Evolutionary conservation across 2,888 invertebrate species (phyloP), one percentile per base, ranked within the genome.

Genomic region (Diarsia brunnea): DNA sequence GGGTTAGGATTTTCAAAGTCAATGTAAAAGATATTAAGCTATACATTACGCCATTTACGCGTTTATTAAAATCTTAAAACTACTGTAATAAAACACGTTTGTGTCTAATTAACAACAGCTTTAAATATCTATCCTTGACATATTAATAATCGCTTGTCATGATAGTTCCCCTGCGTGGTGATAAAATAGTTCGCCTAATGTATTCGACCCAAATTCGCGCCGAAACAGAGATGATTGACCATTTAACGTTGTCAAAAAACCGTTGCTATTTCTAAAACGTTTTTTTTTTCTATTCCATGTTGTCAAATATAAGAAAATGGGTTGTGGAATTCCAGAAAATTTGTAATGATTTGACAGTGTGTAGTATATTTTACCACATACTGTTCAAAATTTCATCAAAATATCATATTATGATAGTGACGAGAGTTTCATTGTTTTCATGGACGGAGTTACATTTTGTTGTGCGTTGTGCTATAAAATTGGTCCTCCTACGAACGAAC

Each of bases 221-320:
- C 90, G 88, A 92, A 93, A 93, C 90, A 87, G 91, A 94, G 93
- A 94, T 93, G 93, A 94, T 92, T 95, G 95, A 93, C 94, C 94
- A 94, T 93, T 93, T 95, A 94, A 95, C 94, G 92, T 92, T 91
- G 91, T 90, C 91, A 91, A 91, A 92, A 88, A 92, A 93, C 94
- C 93, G 93, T 93, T 93, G 91, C 89, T 84, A 92, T 92, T 92
- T 90, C 87, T 79, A 89, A 89, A 89, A 81, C 71, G 66, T 77
- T 83, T 67, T 84, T 83, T 67, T 84, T 81, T 85, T 70, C 68
- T 60, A 69, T 61, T 73, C 31, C n/a, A 55, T 68, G n/a, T 55
- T 70, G 73, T 71, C 75, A 74, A 75, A 63, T n/a, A 67, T 72
- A 65, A 14, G 14, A n/a, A n/a, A n/a, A n/a, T n/a, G 12, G 64